phyloP scores from a whole-genome alignment of 2,113 vertebrate species.

The Microtus montanus region DNA sequence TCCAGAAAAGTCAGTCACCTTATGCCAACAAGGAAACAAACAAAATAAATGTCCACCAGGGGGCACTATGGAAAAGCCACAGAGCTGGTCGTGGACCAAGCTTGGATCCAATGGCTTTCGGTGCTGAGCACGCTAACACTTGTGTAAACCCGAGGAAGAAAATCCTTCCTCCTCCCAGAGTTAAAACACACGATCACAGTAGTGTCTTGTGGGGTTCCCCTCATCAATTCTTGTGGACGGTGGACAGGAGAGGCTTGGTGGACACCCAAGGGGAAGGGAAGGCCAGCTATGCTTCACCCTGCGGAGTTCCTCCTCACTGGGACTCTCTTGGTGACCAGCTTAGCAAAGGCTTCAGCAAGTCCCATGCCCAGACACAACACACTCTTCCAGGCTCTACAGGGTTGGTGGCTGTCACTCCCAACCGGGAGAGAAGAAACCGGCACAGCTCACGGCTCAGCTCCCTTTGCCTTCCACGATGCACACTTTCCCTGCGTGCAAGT shows the following conservation, averaged over 20 bases:
- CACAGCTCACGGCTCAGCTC: too few relatives aligned
- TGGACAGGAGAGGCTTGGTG: neutral
- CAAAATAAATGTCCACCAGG: neutral
- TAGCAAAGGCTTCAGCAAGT: neutral
- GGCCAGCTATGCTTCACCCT: rapidly evolving
- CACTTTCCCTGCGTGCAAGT: neutral
- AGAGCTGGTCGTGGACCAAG: rapidly evolving
- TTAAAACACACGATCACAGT: neutral
- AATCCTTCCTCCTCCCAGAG: neutral
- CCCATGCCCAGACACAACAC: neutral
- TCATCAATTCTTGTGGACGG: neutral
- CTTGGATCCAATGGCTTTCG: neutral
- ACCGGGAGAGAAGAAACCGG: rapidly evolving
- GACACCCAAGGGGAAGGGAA: too few relatives aligned
- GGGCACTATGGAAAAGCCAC: rapidly evolving
- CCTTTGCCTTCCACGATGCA: neutral
- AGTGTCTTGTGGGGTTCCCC: neutral
- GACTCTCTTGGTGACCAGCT: neutral
- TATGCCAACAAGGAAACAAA: rapidly evolving
- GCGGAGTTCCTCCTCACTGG: rapidly evolving
- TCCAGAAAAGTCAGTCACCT: neutral
- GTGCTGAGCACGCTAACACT: neutral
- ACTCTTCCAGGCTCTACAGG: neutral
- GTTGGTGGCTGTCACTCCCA: neutral
- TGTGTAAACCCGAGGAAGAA: neutral